A percentile compares a stretch with the other conserved stretches of the same genome.
Evolutionary conservation across 2,113 vertebrate species (phyloP).

Genomic region (Casuarius casuarius): DNA sequence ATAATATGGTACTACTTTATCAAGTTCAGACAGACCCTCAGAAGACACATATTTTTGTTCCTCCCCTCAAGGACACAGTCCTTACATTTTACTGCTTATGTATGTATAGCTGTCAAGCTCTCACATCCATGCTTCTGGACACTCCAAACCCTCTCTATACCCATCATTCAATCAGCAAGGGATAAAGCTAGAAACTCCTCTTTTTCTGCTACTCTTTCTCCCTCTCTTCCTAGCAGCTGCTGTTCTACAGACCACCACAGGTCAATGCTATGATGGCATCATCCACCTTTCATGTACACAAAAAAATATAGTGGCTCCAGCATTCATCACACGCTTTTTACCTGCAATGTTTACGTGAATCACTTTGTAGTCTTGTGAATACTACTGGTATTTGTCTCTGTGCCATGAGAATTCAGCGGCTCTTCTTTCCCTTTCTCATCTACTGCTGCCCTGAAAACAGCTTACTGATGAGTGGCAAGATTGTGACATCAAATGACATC

Average conservation of each 20-base stretch:
- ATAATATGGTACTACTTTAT: slow-evolving; percentile 46
- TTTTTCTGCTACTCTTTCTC: not conserved
- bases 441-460: not conserved
- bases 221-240: not conserved
- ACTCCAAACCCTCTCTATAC: not conserved
- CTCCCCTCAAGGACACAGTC: not conserved
- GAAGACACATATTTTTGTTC: not conserved
- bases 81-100: not conserved
- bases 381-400: not conserved
- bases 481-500: not conserved
- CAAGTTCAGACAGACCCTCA: not conserved
- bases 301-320: not conserved
- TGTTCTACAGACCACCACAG: not conserved
- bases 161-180: not conserved
- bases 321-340: not conserved
- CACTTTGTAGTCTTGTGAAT: not conserved
- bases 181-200: not conserved
- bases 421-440: not conserved
- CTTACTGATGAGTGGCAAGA: not conserved
- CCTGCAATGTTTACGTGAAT: not conserved
- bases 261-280: not conserved
- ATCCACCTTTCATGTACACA: not conserved
- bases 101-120: not conserved
- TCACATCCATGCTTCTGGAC: not conserved
- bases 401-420: not conserved